Conservation (phyloP, 2,797 vertebrate genomes). For the Gorsachius magnificus region DNA sequence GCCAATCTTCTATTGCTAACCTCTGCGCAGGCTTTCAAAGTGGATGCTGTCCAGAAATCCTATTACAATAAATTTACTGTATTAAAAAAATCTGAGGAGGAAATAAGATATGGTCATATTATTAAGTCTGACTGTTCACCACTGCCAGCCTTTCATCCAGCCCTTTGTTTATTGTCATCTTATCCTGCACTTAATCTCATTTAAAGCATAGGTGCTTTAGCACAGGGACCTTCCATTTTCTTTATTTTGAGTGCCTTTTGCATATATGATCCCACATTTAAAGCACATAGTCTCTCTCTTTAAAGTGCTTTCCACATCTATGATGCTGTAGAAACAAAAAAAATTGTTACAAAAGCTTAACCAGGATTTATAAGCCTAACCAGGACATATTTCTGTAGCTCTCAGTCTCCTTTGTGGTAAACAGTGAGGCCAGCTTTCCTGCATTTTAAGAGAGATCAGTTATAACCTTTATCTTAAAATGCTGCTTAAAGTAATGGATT, state of each 20-base stretch:
- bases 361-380: background rate
- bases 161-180: constrained; percentile 53
- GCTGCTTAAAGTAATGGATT: background rate
- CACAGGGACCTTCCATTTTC: constrained; percentile 8
- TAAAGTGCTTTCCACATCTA: background rate
- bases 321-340: background rate
- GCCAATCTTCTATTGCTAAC: constrained; percentile 12
- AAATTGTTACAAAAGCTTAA: background rate
- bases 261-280: background rate
- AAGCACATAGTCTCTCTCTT: background rate
- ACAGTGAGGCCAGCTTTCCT: background rate
- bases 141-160: constrained; percentile 56
- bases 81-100: constrained; percentile 55
- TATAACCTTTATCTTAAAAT: background rate
- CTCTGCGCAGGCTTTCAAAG: background rate
- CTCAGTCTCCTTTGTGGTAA: background rate
- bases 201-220: constrained; percentile 40
- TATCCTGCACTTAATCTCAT: constrained; percentile 52
- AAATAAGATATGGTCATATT: constrained; percentile 62
- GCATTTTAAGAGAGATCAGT: background rate
- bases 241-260: constrained; percentile 14
- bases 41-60: constrained; percentile 65
- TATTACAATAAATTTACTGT: constrained; percentile 68
- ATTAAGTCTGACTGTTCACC: constrained; percentile 33
- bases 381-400: background rate